phyloP scores from a whole-genome alignment of 2,888 invertebrate genomes.

The Latheticus oryzae region DNA sequence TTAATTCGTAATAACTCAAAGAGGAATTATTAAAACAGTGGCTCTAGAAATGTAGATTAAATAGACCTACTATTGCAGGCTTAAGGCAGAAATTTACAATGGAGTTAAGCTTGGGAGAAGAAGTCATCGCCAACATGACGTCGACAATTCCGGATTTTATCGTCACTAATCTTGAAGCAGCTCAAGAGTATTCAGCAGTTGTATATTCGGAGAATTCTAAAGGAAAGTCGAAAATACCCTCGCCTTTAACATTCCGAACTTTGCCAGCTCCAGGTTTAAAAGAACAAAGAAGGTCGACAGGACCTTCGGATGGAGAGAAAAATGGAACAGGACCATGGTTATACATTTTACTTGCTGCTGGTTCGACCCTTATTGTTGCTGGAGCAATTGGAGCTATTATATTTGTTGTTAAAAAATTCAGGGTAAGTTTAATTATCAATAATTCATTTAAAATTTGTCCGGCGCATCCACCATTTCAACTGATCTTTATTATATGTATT shows the following conservation, averaged over 20 bases:
- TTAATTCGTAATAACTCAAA: conserved; percentile 11
- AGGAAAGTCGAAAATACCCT: conserved; percentile 64
- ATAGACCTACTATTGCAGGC: conserved; percentile 49
- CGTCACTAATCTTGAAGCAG: conserved; percentile 67
- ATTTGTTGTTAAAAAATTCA: conserved; percentile 61
- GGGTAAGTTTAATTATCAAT: conserved; percentile 55
- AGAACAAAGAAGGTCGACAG: conserved; percentile 64
- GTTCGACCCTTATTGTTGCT: conserved; percentile 63
- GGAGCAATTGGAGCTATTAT: conserved; percentile 62
- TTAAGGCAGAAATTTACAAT: conserved; percentile 64
- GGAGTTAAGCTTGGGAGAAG: conserved; percentile 58
- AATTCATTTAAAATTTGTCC: conserved; percentile 1
- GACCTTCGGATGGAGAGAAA: conserved; percentile 52
- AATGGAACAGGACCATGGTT: conserved; percentile 60
- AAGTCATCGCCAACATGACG: conserved; percentile 63
- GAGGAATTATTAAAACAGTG: conserved; percentile 24
- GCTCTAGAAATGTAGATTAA: conserved; percentile 11
- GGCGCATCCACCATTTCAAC: no score
- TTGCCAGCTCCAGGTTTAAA: conserved; percentile 66
- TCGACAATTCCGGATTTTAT: conserved; percentile 65
- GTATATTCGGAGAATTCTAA: conserved; percentile 79
- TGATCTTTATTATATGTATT: no score
- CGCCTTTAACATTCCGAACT: conserved; percentile 65
- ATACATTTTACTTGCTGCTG: conserved; percentile 62
- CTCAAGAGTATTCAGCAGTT: conserved; percentile 64